Base-by-base conservation (phyloP, 1,140 invertebrate genomes). In the Arion vulgaris region DNA sequence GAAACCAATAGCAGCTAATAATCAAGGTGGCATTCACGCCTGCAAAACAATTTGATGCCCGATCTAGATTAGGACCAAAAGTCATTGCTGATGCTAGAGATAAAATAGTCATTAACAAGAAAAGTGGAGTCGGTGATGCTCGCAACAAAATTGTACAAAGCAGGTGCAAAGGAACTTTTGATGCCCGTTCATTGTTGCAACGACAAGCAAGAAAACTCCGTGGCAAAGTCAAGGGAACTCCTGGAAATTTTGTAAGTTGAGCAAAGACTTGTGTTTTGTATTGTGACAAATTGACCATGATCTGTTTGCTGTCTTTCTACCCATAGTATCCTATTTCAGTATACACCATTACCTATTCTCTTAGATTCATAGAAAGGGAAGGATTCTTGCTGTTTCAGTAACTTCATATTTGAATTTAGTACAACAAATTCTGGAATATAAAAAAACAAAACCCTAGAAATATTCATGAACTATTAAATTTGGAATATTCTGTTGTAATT, bases 61-160 rank as follows among this genome's bases (percentile, higher is more conserved):
- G 80, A 34, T 0, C 9, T 26, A 81, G 72, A 49, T 34, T 81
- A 15, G 45, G 45, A 28, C 45, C 80, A 26, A 81, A 81, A 36
- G n/a, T 34, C 9, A 23, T 74, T 51, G 23, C 85, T 73, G 86
- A 87, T 82, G 86, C 85, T 19, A 83, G 87, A 62, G 85, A 87
- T 45, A 86, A 85, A 84, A 86, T 89, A 78, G 62, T 83, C 45
- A 76, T 82, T 66, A 85, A 82, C 26, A 85, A 83, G 49, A 83
- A 81, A 53, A 85, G 77, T 19, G 81, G 81, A 38, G 74, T 68
- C 32, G 69, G 75, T 51, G 85, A 86, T 85, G 84, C 84, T 51
- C 79, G 85, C 26, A 66, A 81, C 28, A 87, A 85, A 81, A 82
- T 86, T 49, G 45, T 85, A 23, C 75, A 75, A 36, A 72, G 79